phyloP scores from a whole-genome alignment of 64 coral and sea anemone genomes.

The Dendrophyllia cribrosa region DNA sequence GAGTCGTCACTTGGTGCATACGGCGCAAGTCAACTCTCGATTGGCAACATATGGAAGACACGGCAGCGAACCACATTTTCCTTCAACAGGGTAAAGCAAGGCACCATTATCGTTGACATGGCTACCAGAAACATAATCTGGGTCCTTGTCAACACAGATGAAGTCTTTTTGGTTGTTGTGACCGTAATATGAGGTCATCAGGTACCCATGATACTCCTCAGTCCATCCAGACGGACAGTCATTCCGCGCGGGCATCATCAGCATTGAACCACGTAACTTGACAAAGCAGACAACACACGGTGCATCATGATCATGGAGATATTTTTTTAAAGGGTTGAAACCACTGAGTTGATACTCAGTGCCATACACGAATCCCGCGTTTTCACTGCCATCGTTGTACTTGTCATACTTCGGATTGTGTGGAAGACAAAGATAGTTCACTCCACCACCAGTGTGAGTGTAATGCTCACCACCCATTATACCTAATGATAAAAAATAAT shows the following conservation, averaged over 20 bases:
- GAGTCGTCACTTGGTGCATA: too few relatives aligned
- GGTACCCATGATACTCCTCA: conserved; percentile 39
- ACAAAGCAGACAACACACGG: conserved; percentile 48
- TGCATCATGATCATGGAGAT: conserved; percentile 29
- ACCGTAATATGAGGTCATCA: too few relatives aligned
- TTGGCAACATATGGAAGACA: background rate
- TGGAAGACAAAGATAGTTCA: conserved; percentile 20
- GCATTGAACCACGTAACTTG: conserved; percentile 6
- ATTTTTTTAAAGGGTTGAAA: background rate
- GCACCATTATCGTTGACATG: background rate
- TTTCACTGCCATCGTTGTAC: background rate
- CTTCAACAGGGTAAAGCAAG: conserved; percentile 50
- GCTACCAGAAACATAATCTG: conserved; percentile 9
- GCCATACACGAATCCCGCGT: background rate
- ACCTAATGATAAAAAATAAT: background rate
- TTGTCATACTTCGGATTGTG: conserved; percentile 26
- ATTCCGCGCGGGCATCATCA: conserved; percentile 48
- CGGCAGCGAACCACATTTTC: conserved; percentile 1
- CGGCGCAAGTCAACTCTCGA: conserved; percentile 44
- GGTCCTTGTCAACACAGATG: too few relatives aligned
- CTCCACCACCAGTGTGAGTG: conserved; percentile 4
- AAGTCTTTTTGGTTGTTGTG: too few relatives aligned
- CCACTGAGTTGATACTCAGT: conserved; percentile 28
- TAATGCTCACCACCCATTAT: conserved; percentile 3
- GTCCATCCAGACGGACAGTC: conserved; percentile 52